Percentiles rank a stretch among this genome's conserved stretches.
Conservation (phyloP, 2,888 invertebrate genomes). For the Philopedon plagiatum region DNA sequence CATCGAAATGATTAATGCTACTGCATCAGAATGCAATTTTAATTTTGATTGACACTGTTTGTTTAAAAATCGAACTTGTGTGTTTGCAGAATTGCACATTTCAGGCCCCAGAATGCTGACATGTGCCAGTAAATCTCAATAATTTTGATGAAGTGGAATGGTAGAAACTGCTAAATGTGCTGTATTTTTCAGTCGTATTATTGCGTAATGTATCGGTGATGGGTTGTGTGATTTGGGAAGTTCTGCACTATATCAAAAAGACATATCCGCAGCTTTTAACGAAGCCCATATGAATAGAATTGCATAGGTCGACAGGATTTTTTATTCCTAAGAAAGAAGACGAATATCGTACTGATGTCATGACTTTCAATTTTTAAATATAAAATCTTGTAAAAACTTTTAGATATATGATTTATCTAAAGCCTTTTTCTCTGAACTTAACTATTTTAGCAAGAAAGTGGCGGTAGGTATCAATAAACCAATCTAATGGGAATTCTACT, state of each 20-base stretch:
- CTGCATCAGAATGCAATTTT: background rate
- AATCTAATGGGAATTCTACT: too few species aligned
- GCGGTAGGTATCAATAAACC: too few species aligned
- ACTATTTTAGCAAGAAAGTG: too few species aligned
- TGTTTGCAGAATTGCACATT: constrained; percentile 6
- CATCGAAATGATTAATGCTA: background rate
- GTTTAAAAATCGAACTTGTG: background rate
- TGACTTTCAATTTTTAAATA: too few species aligned
- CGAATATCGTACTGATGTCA: too few species aligned
- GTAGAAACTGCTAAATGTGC: background rate
- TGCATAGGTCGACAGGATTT: too few species aligned
- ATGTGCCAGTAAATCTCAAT: constrained; percentile 6
- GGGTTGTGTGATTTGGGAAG: background rate
- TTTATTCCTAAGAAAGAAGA: too few species aligned
- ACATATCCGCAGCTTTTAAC: background rate
- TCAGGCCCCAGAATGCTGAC: background rate
- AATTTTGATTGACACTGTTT: background rate
- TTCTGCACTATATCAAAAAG: background rate
- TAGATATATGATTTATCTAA: too few species aligned
- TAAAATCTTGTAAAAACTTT: too few species aligned
- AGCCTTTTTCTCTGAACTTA: too few species aligned
- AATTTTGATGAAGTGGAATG: constrained; percentile 4
- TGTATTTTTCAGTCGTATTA: background rate
- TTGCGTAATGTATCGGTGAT: background rate
- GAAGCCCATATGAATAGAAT: too few species aligned